Conservation (phyloP, 1,140 invertebrate genomes). For the Aphelinus atriplicis region DNA sequence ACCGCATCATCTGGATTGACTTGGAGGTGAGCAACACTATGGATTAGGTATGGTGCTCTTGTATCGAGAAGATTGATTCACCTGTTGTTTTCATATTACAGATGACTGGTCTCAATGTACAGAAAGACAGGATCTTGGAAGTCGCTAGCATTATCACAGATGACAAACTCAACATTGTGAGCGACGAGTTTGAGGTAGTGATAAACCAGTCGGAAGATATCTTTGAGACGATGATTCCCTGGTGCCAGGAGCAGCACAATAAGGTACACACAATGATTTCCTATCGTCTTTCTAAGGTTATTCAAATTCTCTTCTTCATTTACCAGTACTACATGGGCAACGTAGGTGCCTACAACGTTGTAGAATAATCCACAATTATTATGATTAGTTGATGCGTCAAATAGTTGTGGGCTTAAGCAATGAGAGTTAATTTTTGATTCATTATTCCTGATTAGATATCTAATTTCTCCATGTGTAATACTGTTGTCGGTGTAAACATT, state of each 20-base stretch:
- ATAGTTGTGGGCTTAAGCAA: too few relatives aligned
- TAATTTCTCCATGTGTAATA: too few relatives aligned
- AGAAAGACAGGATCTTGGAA: slow-evolving; percentile 86
- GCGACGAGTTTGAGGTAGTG: slow-evolving; percentile 79
- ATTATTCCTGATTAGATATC: too few relatives aligned
- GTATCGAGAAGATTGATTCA: too few relatives aligned
- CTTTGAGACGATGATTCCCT: slow-evolving; percentile 83
- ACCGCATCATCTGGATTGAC: slow-evolving; percentile 55
- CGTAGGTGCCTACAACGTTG: slow-evolving; percentile 59
- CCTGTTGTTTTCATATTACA: slow-evolving; percentile 39
- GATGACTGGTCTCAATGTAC: slow-evolving; percentile 75
- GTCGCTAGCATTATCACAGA: slow-evolving; percentile 90
- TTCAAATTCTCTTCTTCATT: neutral
- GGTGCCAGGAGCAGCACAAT: slow-evolving; percentile 83
- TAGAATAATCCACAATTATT: slow-evolving; percentile 63
- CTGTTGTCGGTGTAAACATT: too few relatives aligned
- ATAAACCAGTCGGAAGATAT: slow-evolving; percentile 82
- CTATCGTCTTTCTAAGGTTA: neutral
- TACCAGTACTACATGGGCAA: too few relatives aligned
- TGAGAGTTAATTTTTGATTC: too few relatives aligned
- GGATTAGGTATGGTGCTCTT: neutral
- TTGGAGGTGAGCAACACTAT: slow-evolving; percentile 49
- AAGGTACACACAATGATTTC: slow-evolving; percentile 63
- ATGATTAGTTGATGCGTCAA: too few relatives aligned
- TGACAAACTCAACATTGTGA: slow-evolving; percentile 79